Evolutionary conservation across 2,888 invertebrate species (phyloP), one percentile per base, ranked within the genome.

Genomic region (Helobdella robusta): DNA sequence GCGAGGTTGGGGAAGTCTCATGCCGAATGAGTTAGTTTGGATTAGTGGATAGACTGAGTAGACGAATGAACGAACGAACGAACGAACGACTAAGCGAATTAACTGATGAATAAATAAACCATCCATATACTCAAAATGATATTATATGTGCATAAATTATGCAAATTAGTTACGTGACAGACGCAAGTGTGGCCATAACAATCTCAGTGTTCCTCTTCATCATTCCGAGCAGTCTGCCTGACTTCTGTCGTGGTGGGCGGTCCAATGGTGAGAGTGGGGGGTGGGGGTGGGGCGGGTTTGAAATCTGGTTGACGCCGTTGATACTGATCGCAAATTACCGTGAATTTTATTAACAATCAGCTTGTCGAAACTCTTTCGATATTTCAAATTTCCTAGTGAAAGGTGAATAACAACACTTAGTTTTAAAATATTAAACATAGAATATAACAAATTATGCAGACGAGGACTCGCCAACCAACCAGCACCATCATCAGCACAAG

Each of bases 121-220:
- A n/a, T n/a, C n/a, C n/a, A n/a, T n/a, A n/a, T n/a, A n/a, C n/a
- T n/a, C n/a, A n/a, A n/a, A n/a, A n/a, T n/a, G n/a, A n/a, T n/a
- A n/a, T n/a, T n/a, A n/a, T n/a, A n/a, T 48, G 20, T 48, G 48
- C 48, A 48, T 48, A 48, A 48, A 48, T 48, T 18, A 48, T 48
- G 48, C 48, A 23, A 6, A 48, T 5, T 54, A 69, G 69, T n/a
- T 69, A 61, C 35, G 68, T 68, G 4, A 66, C 67, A 34, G 69
- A 69, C 48, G 68, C 68, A 18, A 65, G 66, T 46, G 65, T 62
- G 2, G 66, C 68, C 32, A 65, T 68, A 23, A 64, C 62, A 20
- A 54, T 69, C 15, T 64, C 65, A 4, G 50, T 50, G 18, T 36
- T 67, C 32, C 65, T 69, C 46, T 68, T 68, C 44, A 59, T 67